Evolutionary conservation across 1,140 invertebrate species (phyloP).

Genomic region (Euwallacea fornicatus): DNA sequence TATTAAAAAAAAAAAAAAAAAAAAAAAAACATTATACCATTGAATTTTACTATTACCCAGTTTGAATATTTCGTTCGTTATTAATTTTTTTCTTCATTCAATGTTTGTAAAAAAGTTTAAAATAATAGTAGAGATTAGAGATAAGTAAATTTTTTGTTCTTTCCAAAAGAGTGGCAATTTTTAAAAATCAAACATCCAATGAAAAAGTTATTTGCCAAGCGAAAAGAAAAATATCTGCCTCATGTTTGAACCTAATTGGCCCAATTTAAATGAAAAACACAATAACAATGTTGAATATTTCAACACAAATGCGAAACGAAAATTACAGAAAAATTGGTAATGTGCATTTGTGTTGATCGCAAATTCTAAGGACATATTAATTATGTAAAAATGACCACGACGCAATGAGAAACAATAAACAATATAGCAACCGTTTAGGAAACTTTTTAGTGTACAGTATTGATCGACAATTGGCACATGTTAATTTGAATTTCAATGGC

Average conservation of each 20-base stretch:
- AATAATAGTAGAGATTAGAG: no score
- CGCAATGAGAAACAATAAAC: constrained; percentile 25
- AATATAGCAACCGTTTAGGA: constrained; percentile 11
- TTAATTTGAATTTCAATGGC: constrained; percentile 3
- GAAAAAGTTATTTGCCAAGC: no score
- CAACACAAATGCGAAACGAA: not conserved
- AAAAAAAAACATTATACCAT: no score
- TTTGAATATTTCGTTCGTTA: no score
- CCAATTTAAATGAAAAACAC: not conserved
- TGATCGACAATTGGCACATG: constrained; percentile 17
- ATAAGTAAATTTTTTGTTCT: no score
- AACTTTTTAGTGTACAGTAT: constrained; percentile 15
- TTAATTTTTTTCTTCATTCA: no score
- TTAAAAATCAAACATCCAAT: no score
- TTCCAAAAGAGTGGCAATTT: no score
- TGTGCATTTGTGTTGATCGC: not conserved
- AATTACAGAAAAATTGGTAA: not conserved
- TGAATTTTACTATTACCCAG: no score
- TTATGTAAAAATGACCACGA: constrained; percentile 19
- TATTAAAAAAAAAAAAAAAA: no score
- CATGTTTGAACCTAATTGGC: not conserved
- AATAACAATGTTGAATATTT: not conserved
- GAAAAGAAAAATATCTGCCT: not conserved
- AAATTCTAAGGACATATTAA: constrained; percentile 17
- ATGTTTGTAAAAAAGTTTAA: no score